phyloP scores from a whole-genome alignment of 2,797 vertebrate species.

The Parauchenoglanis ngamensis region DNA sequence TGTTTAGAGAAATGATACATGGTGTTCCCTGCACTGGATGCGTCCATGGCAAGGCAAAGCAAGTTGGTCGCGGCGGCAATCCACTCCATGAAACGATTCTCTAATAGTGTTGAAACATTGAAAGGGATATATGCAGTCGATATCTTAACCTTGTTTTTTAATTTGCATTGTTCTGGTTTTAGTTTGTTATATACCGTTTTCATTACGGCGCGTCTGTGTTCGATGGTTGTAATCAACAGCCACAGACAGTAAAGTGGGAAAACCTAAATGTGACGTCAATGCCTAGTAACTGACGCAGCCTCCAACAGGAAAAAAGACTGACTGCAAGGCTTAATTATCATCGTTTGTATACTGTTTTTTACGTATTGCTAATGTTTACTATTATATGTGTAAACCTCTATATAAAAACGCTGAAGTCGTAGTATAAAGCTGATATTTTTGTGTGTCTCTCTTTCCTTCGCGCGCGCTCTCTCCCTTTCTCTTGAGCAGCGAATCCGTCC shows the following conservation, averaged over 20 bases:
- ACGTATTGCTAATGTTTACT: not conserved
- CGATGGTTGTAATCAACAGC: constrained; percentile 84
- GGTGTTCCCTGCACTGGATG: constrained; percentile 41
- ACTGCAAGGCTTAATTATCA: constrained; percentile 79
- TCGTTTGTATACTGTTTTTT: constrained; percentile 60
- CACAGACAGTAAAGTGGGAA: constrained; percentile 93
- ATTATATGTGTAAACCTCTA: not conserved
- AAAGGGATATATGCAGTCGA: not conserved
- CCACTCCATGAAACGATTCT: constrained; percentile 27
- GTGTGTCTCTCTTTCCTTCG: constrained; percentile 15
- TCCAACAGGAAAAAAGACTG: constrained; percentile 74
- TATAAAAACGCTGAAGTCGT: not conserved
- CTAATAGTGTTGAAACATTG: not conserved
- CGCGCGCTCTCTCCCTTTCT: constrained; percentile 23
- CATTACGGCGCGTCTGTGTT: constrained; percentile 55
- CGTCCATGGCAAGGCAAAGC: constrained; percentile 33
- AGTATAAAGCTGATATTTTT: constrained; percentile 6
- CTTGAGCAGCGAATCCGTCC: constrained; percentile 57
- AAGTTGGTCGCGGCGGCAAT: constrained; percentile 41
- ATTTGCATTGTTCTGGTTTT: constrained; percentile 43
- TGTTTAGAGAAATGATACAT: constrained; percentile 17
- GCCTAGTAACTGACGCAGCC: constrained; percentile 97
- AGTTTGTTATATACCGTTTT: constrained; percentile 56
- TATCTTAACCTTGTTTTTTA: constrained; percentile 6
- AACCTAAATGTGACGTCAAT: constrained; percentile 99